Base-by-base conservation (phyloP, 2,113 vertebrate genomes). In the Phylloscopus trochiloides region DNA sequence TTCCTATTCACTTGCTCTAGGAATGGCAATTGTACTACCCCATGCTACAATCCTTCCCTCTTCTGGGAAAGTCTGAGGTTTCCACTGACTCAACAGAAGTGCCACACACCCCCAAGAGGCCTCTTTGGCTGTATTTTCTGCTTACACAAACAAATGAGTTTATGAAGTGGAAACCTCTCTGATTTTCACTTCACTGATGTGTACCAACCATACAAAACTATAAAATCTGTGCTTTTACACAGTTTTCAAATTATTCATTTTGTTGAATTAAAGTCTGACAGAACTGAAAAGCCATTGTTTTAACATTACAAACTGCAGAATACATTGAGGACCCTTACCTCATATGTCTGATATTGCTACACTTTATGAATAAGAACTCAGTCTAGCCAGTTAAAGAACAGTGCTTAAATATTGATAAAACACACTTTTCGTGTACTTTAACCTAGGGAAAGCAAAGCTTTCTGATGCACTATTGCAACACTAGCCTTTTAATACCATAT, bases 391-490 rank as follows among this genome's bases (percentile, higher is more conserved):
- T 57, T 84, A 65, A 7, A 47, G 20, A 88, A 36, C 12, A 43
- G 42, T 59, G 63, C 86, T 92, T 79, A 92, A 95, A 83, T 86
- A 93, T 75, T 92, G 80, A 85, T 80, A 86, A 86, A 94, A 54
- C 32, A 54, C 26, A 72, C 24, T 82, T 86, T 79, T 61, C 0
- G 8, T 52, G 80, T 91, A 45, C n/a, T 89, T 75, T 78, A 81
- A 87, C 32, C 25, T 31, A 42, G 20, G 22, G 50, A 90, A 95
- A 85, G 48, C 34, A 67, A 85, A 72, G 52, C n/a, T 85, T 89
- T 89, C 58, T 92, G 66, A 26, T 47, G 58, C 62, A 72, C 62
- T 84, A 12, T 61, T 92, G 50, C 61, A 92, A 78, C 70, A 28
- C n/a, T 43, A 34, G 45, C 65, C 48, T 86, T 93, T 92, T 94